Percentiles rank a stretch among this genome's conserved stretches.
Conservation (phyloP, 2,888 invertebrate species). For the Frankliniella intonsa region DNA sequence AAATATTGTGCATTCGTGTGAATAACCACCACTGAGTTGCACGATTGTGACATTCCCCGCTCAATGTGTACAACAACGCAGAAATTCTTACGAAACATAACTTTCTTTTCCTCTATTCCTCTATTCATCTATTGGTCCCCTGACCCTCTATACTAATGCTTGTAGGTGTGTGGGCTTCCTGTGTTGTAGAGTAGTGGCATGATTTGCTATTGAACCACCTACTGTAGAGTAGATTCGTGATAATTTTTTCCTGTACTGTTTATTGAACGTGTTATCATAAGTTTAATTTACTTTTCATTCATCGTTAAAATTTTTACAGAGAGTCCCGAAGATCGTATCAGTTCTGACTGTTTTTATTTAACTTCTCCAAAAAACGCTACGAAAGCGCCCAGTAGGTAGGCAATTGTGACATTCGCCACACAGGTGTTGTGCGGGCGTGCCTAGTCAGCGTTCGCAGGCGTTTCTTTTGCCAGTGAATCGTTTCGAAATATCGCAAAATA, state of each 20-base stretch:
- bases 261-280: too few relatives aligned
- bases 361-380: too few relatives aligned
- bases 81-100: conserved; percentile 23
- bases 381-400: too few relatives aligned
- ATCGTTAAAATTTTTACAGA: too few relatives aligned
- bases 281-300: too few relatives aligned
- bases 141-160: not conserved
- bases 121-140: not conserved
- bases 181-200: not conserved
- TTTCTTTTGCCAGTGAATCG: not conserved
- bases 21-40: not conserved
- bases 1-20: not conserved
- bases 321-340: too few relatives aligned
- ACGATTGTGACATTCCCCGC: not conserved
- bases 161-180: not conserved
- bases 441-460: not conserved
- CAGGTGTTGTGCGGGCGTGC: too few relatives aligned
- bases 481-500: not conserved
- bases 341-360: too few relatives aligned
- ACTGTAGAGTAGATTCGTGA: not conserved
- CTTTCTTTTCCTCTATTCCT: not conserved
- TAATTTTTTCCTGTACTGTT: too few relatives aligned
- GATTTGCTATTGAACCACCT: not conserved
- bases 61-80: conserved; percentile 31
- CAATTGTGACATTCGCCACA: too few relatives aligned